Evolutionary conservation across 2,888 invertebrate species (phyloP).

Genomic region (Lasioglossum marginatum): DNA sequence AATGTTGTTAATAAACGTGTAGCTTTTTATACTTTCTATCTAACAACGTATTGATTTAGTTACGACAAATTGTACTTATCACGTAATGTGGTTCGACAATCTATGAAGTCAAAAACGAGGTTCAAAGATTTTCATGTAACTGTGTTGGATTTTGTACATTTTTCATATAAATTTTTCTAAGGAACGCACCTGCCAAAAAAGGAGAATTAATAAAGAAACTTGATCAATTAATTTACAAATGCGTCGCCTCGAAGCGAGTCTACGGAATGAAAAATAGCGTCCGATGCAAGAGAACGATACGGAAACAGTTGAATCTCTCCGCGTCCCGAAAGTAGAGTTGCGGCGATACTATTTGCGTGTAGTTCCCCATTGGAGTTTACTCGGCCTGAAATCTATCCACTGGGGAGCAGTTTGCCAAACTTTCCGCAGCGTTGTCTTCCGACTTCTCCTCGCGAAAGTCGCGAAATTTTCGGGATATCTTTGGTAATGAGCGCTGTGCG

Average conservation of each 20-base stretch:
- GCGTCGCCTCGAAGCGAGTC: not conserved
- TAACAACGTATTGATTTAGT: not conserved
- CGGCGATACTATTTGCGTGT: not conserved
- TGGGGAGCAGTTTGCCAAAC: slow-evolving; percentile 62
- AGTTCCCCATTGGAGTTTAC: slow-evolving; percentile 46
- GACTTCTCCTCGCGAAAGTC: slow-evolving; percentile 32
- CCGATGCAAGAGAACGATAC: slow-evolving; percentile 34
- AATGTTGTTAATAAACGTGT: not conserved
- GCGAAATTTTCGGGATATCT: slow-evolving; percentile 59
- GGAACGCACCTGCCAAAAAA: not conserved
- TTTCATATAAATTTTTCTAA: not conserved
- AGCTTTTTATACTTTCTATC: not conserved
- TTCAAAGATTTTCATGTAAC: not conserved
- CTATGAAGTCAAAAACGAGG: not conserved
- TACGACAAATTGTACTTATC: not conserved
- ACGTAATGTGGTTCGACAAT: not conserved
- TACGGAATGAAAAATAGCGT: not conserved
- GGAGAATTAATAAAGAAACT: not conserved
- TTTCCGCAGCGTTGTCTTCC: slow-evolving; percentile 49
- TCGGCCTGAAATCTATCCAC: slow-evolving; percentile 60
- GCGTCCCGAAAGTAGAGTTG: not conserved
- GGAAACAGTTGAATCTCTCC: slow-evolving; percentile 1
- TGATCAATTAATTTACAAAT: not conserved
- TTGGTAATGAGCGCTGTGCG: slow-evolving; percentile 65
- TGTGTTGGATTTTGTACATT: not conserved